phyloP scores from a whole-genome alignment of 2,797 vertebrate genomes.

The Rhabdophis nuchalis region DNA sequence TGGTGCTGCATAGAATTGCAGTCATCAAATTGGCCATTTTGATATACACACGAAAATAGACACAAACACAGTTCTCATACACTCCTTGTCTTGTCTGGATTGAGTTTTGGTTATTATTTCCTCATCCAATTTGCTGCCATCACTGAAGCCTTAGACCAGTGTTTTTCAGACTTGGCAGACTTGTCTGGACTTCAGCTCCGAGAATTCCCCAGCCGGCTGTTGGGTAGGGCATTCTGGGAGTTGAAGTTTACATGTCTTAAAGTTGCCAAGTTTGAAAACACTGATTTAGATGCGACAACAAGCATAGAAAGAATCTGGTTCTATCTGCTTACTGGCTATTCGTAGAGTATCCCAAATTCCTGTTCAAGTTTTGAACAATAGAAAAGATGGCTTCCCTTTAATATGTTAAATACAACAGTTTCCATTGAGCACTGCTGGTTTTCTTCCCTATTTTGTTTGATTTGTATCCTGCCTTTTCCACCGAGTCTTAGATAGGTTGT shows the following conservation, averaged over 20 bases:
- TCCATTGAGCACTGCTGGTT: background rate
- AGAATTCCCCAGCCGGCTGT: background rate
- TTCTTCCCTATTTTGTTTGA: background rate
- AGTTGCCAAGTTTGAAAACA: background rate
- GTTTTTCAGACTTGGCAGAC: background rate
- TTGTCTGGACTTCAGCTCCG: background rate
- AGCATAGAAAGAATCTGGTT: background rate
- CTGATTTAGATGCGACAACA: background rate
- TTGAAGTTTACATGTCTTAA: background rate
- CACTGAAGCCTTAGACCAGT: background rate
- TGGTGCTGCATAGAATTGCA: background rate
- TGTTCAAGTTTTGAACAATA: background rate
- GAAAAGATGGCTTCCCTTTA: background rate
- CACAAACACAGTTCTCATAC: background rate
- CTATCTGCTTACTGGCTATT: background rate
- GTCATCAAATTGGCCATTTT: background rate
- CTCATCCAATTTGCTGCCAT: background rate
- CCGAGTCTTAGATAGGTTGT: background rate
- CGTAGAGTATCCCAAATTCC: background rate
- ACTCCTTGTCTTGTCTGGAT: background rate
- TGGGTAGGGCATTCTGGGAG: background rate
- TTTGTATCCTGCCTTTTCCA: background rate
- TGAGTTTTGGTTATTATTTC: background rate
- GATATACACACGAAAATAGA: background rate
- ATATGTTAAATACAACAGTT: background rate